Conservation (phyloP, 2,113 vertebrate genomes). For the Elephas maximus region DNA sequence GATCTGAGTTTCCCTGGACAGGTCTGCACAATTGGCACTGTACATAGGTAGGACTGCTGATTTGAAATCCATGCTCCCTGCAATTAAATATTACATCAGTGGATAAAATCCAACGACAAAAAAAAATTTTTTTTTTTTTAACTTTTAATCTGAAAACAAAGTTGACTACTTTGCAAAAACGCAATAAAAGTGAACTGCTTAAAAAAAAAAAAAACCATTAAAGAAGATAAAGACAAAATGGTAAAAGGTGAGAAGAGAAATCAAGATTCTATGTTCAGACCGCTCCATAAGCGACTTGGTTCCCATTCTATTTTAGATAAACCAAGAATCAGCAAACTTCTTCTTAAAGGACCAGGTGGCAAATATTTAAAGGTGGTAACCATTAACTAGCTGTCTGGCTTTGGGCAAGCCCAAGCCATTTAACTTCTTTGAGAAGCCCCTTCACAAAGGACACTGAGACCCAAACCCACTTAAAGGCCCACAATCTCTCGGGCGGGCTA, state of each 20-base stretch:
- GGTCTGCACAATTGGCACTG: too few species aligned
- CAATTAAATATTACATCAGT: not conserved
- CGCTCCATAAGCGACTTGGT: not conserved
- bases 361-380: not conserved
- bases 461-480: not conserved
- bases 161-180: not conserved
- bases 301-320: not conserved
- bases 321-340: not conserved
- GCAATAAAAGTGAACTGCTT: not conserved
- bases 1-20: too few species aligned
- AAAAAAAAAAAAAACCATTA: not conserved
- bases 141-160: not conserved
- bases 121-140: not conserved
- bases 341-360: not conserved
- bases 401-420: not conserved
- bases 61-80: too few species aligned
- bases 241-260: not conserved
- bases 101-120: not conserved
- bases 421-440: not conserved
- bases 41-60: too few species aligned
- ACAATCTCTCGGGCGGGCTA: not conserved
- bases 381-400: not conserved
- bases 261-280: not conserved
- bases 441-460: not conserved
- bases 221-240: not conserved